Conservation (phyloP, 1,140 invertebrate species). For the Aphelinus certus region DNA sequence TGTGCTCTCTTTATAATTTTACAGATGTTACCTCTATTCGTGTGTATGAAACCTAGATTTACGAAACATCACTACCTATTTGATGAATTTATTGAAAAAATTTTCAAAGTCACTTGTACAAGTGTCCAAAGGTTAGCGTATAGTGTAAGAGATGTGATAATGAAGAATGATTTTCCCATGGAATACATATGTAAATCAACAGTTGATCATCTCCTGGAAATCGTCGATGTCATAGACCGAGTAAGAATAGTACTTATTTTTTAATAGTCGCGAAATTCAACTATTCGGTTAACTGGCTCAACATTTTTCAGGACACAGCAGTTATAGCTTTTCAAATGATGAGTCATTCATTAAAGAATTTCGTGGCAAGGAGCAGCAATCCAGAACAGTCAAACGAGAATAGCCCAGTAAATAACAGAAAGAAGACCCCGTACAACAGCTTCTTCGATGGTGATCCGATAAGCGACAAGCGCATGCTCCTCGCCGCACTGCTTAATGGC, state of each 20-base stretch:
- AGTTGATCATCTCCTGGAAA: slow-evolving; percentile 64
- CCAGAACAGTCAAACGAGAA: too few relatives aligned
- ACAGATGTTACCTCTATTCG: slow-evolving; percentile 71
- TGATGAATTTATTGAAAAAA: slow-evolving; percentile 71
- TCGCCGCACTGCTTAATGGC: slow-evolving; percentile 71
- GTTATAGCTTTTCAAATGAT: slow-evolving; percentile 77
- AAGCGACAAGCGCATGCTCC: slow-evolving; percentile 62
- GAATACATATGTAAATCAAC: slow-evolving; percentile 61
- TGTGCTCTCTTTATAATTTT: slow-evolving; percentile 49
- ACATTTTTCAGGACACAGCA: slow-evolving; percentile 69
- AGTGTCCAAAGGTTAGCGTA: slow-evolving; percentile 72
- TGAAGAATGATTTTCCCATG: slow-evolving; percentile 53
- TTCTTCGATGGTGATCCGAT: slow-evolving; percentile 56
- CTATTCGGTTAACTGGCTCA: too few relatives aligned
- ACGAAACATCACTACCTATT: slow-evolving; percentile 64
- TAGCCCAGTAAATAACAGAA: background rate
- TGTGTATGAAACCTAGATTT: slow-evolving; percentile 56
- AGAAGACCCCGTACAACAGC: slow-evolving; percentile 35
- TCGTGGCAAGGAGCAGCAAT: slow-evolving; percentile 42
- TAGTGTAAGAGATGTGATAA: slow-evolving; percentile 65
- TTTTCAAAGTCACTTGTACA: slow-evolving; percentile 71
- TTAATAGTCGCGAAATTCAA: slow-evolving; percentile 30
- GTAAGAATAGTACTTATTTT: slow-evolving; percentile 63
- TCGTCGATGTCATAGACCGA: slow-evolving; percentile 71
- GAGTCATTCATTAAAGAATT: slow-evolving; percentile 74